phyloP scores from a whole-genome alignment of 2,797 vertebrate species.

The Xerus rutilus region DNA sequence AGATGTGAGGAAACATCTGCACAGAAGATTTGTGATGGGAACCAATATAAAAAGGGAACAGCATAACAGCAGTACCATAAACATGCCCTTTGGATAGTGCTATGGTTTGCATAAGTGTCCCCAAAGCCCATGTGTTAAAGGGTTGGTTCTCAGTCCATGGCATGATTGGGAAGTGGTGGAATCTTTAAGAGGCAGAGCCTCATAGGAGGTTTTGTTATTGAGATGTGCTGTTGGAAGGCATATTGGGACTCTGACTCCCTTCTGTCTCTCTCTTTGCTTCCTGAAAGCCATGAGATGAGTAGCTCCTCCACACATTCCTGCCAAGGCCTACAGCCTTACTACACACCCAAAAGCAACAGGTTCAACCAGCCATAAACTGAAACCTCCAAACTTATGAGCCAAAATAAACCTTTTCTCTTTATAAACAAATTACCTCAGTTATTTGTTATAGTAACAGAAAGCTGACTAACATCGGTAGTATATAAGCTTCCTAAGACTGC shows the following conservation, averaged over 20 bases:
- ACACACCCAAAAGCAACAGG: neutral
- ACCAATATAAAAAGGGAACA: conserved; percentile 5
- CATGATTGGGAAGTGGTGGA: neutral
- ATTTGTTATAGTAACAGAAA: neutral
- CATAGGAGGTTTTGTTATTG: neutral
- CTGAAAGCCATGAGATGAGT: neutral
- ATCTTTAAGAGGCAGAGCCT: neutral
- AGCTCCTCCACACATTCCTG: neutral
- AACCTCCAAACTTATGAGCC: neutral
- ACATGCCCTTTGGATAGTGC: neutral
- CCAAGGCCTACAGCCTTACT: neutral
- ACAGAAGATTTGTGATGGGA: neutral
- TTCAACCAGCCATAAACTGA: neutral
- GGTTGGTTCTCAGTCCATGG: neutral
- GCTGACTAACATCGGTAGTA: neutral
- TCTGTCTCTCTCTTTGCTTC: neutral
- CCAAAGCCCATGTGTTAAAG: neutral
- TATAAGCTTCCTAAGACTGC: neutral
- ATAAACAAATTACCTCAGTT: neutral
- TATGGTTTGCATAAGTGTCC: neutral
- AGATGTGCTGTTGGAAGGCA: neutral
- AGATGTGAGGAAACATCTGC: neutral
- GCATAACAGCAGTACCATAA: neutral
- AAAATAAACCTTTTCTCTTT: neutral
- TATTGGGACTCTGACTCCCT: neutral